phyloP scores from a whole-genome alignment of 2,113 vertebrate genomes.

The Empidonax traillii region DNA sequence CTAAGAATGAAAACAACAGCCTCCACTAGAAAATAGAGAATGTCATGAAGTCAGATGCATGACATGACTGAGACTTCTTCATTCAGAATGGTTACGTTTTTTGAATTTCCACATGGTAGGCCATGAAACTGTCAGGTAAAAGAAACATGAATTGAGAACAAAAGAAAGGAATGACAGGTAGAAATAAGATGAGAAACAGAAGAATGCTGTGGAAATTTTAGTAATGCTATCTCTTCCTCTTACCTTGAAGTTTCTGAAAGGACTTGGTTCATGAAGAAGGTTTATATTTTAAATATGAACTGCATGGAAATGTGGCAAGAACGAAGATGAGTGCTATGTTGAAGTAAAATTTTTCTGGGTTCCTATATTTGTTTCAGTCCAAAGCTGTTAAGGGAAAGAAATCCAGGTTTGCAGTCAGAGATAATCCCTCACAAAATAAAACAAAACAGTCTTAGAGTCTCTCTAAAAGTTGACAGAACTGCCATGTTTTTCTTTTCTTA shows the following conservation, averaged over 20 bases:
- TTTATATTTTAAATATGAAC: not conserved
- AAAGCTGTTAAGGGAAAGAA: not conserved
- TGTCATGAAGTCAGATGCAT: not conserved
- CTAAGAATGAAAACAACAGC: not conserved
- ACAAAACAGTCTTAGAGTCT: not conserved
- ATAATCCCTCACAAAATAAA: not conserved
- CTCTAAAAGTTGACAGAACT: not conserved
- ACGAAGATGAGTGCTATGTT: not conserved
- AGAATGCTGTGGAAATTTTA: not conserved
- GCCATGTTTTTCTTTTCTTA: not conserved
- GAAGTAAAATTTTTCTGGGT: not conserved
- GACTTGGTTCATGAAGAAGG: not conserved
- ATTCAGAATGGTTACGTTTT: not conserved
- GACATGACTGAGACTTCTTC: not conserved
- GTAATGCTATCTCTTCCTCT: not conserved
- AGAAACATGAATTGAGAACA: not conserved
- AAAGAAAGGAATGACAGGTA: not conserved
- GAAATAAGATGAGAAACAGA: not conserved
- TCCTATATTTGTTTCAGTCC: not conserved
- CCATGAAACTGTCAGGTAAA: not conserved
- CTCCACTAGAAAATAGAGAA: not conserved
- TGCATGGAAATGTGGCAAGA: not conserved
- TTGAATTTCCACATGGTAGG: not conserved
- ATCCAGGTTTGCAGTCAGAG: not conserved
- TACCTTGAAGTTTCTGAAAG: not conserved